A percentile compares a stretch with the other conserved stretches of the same genome.
Conservation (phyloP, 2,113 vertebrate genomes). For the Xiphophorus maculatus region DNA sequence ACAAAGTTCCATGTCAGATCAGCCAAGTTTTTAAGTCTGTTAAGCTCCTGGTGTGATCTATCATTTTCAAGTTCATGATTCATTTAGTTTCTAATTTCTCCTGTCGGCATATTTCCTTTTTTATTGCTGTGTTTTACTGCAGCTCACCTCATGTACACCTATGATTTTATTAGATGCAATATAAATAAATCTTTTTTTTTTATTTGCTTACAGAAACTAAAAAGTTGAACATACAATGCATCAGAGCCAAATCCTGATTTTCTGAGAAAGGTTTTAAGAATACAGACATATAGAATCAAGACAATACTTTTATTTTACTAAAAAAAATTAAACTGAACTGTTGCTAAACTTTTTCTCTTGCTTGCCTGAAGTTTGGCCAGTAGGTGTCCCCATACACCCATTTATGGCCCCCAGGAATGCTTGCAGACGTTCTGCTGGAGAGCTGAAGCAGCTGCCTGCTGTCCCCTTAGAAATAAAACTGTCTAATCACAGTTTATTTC, state of each 20-base stretch:
- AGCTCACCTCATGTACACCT: background rate
- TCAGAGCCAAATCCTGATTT: no score
- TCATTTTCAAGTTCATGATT: background rate
- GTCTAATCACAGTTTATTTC: conserved; percentile 40
- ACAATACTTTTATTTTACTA: background rate
- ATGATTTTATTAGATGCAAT: background rate
- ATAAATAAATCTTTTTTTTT: background rate
- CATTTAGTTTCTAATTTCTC: conserved; percentile 1
- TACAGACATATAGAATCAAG: background rate
- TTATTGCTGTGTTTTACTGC: background rate
- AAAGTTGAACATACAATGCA: no score
- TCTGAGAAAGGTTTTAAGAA: no score
- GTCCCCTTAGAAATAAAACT: conserved; percentile 19
- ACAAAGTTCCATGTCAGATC: background rate
- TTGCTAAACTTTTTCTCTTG: background rate
- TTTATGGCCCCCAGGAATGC: conserved; percentile 5
- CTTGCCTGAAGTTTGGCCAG: conserved; percentile 29
- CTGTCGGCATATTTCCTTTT: background rate
- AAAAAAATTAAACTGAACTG: background rate
- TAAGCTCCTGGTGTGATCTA: background rate
- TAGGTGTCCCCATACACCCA: conserved; percentile 61
- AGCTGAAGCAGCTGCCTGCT: conserved; percentile 5
- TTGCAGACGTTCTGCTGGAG: background rate
- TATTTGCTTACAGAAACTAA: background rate
- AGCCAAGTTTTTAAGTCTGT: background rate